These are phyloP conservation scores for Drosophila neonasuta DNA, from an alignment of 2,888 invertebrate genomes.

Conservation along the genomic window DNA sequence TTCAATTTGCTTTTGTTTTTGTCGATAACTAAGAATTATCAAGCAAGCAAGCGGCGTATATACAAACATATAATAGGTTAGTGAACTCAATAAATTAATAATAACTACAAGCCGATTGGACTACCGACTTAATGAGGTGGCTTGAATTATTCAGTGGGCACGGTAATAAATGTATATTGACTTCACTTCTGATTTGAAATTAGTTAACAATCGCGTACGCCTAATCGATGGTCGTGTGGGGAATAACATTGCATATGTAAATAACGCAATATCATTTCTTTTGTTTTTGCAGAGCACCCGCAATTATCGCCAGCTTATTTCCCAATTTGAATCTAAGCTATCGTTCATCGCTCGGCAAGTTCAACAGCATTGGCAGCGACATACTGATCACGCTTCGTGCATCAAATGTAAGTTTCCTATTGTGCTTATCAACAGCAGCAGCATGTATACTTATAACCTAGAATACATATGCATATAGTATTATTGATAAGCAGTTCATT, in stretches of 20 bases:
- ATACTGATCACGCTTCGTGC: slow-evolving; percentile 75
- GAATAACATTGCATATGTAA: slow-evolving; percentile 2
- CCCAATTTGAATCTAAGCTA: slow-evolving; percentile 80
- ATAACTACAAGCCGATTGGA: slow-evolving; percentile 46
- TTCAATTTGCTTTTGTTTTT: slow-evolving; percentile 56
- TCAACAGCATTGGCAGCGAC: slow-evolving; percentile 79
- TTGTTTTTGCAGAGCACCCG: slow-evolving; percentile 76
- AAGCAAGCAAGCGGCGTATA: slow-evolving; percentile 31
- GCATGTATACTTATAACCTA: slow-evolving; percentile 40
- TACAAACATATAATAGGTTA: slow-evolving; percentile 36
- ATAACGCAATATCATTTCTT: slow-evolving; percentile 24
- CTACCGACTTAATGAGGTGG: slow-evolving; percentile 55
- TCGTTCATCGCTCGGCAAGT: slow-evolving; percentile 77
- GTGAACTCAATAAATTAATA: slow-evolving; percentile 42
- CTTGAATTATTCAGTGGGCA: slow-evolving; percentile 20
- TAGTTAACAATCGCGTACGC: slow-evolving; percentile 8
- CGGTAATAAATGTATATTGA: slow-evolving; percentile 42
- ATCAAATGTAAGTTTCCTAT: slow-evolving; percentile 66
- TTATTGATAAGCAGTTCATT: slow-evolving; percentile 47
- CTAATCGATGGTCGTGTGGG: background rate
- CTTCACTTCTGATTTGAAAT: slow-evolving; percentile 38
- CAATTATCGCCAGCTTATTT: slow-evolving; percentile 78
- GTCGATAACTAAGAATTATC: slow-evolving; percentile 59
- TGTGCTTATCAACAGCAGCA: slow-evolving; percentile 36
- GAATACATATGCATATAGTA: slow-evolving; percentile 5